Conservation (phyloP, 2,797 vertebrate genomes). For the Garrulus glandarius region DNA sequence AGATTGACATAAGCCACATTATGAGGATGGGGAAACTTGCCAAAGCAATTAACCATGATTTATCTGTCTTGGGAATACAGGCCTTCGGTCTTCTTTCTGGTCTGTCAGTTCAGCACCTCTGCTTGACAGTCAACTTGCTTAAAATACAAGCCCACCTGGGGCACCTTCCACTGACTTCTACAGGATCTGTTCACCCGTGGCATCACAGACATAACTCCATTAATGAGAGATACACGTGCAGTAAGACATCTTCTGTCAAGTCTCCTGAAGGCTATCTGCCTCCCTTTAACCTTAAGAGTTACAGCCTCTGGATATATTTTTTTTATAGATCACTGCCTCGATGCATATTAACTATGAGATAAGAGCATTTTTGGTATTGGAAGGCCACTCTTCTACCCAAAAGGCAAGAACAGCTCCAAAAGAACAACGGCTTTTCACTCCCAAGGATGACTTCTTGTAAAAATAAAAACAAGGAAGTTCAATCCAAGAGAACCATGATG, state of each 20-base stretch:
- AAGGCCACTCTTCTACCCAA: not conserved
- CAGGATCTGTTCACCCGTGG: not conserved
- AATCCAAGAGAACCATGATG: slow-evolving; percentile 48
- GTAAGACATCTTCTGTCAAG: not conserved
- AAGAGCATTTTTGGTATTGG: not conserved
- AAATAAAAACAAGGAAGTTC: slow-evolving; percentile 68
- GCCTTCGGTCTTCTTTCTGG: not conserved
- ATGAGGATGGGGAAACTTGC: not conserved
- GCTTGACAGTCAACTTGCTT: not conserved
- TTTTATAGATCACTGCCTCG: not conserved
- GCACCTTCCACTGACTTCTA: not conserved
- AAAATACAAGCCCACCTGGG: not conserved
- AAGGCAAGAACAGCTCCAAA: slow-evolving; percentile 32
- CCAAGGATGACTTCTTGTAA: slow-evolving; percentile 16
- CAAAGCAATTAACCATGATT: not conserved
- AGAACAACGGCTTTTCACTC: not conserved
- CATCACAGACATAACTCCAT: not conserved
- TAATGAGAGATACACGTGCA: not conserved
- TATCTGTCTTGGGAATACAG: not conserved
- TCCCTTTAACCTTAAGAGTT: not conserved
- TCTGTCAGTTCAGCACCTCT: slow-evolving; percentile 34
- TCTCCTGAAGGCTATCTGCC: not conserved
- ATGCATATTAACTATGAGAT: not conserved
- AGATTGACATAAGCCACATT: not conserved
- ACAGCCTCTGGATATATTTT: not conserved